phyloP scores from a whole-genome alignment of 2,888 invertebrate species.

The Drosophila picticornis region DNA sequence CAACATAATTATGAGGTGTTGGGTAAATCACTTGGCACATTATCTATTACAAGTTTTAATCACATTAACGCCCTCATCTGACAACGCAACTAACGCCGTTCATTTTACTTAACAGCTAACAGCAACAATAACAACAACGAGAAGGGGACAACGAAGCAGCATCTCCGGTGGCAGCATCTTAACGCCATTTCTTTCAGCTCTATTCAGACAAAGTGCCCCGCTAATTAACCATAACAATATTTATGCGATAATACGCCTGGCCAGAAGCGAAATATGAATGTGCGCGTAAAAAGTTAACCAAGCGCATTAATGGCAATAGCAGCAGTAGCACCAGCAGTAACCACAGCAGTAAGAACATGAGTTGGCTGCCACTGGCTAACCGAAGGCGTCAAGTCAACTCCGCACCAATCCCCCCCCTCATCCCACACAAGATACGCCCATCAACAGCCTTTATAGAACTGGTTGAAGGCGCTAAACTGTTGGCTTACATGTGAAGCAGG shows the following conservation, averaged over 20 bases:
- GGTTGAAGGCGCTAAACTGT: conserved; percentile 43
- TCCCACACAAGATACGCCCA: background rate
- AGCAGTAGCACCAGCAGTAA: conserved; percentile 15
- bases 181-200: conserved; percentile 31
- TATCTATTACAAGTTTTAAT: conserved; percentile 68
- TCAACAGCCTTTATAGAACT: conserved; percentile 17
- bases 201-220: conserved; percentile 64
- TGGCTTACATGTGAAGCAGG: conserved; percentile 1
- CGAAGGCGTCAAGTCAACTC: background rate
- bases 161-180: conserved; percentile 41
- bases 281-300: conserved; percentile 73
- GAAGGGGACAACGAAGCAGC: background rate
- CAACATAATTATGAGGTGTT: conserved; percentile 44
- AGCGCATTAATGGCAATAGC: conserved; percentile 60
- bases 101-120: conserved; percentile 63
- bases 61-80: conserved; percentile 58
- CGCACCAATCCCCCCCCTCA: background rate
- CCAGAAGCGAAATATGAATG: conserved; percentile 56
- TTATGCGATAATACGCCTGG: conserved; percentile 70
- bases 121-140: conserved; percentile 5
- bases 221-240: conserved; percentile 82
- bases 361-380: conserved; percentile 14
- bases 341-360: conserved; percentile 27
- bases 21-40: conserved; percentile 47
- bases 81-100: conserved; percentile 47